Evolutionary conservation across 2,888 invertebrate genomes (phyloP).

Genomic region (Papilio elwesi): DNA sequence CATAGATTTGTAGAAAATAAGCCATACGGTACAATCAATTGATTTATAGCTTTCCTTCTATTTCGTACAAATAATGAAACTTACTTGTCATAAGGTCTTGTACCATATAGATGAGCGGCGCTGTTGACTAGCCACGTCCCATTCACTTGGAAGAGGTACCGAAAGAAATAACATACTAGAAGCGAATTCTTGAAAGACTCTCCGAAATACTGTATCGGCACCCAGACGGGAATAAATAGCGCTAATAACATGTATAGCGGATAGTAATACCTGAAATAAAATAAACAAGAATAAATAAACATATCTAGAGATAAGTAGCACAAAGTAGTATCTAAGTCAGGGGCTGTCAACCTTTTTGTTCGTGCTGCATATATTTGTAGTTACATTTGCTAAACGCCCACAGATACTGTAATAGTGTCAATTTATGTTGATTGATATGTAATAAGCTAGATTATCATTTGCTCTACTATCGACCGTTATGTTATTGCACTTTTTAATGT

Average conservation of each 20-base stretch:
- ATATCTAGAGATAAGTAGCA: slow-evolving; percentile 36
- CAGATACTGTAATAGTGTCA: too few relatives aligned
- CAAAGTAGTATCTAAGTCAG: too few relatives aligned
- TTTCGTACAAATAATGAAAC: slow-evolving; percentile 47
- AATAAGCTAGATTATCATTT: too few relatives aligned
- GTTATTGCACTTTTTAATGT: too few relatives aligned
- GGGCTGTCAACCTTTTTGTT: too few relatives aligned
- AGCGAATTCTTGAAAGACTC: slow-evolving; percentile 86
- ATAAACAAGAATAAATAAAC: neutral
- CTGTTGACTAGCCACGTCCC: slow-evolving; percentile 93
- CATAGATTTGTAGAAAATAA: too few relatives aligned
- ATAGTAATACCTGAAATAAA: slow-evolving; percentile 86
- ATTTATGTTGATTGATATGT: too few relatives aligned
- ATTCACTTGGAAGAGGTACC: slow-evolving; percentile 87
- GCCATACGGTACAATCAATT: too few relatives aligned
- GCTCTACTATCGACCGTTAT: too few relatives aligned
- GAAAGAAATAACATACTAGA: slow-evolving; percentile 84
- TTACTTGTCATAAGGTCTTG: slow-evolving; percentile 90
- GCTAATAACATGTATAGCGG: slow-evolving; percentile 84
- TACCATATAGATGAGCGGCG: slow-evolving; percentile 91
- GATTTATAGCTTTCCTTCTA: neutral
- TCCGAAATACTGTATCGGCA: slow-evolving; percentile 88
- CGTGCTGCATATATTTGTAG: too few relatives aligned
- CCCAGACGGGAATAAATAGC: slow-evolving; percentile 84
- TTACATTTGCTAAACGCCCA: too few relatives aligned